Base-by-base conservation (phyloP, 1,140 invertebrate genomes). In the Drosophila kohkoa region DNA sequence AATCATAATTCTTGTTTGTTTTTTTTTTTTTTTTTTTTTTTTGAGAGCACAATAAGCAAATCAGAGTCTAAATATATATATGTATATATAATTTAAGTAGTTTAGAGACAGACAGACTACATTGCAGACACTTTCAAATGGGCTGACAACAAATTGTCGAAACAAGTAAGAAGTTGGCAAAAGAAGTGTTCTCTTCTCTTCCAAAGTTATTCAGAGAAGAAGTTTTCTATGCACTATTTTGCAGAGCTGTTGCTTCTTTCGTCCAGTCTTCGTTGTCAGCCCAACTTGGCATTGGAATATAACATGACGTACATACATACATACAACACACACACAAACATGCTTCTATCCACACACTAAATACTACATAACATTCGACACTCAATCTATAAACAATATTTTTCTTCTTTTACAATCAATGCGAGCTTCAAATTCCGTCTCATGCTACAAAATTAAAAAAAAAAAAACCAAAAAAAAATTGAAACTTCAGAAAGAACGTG, bases 31-130 rank as follows among this genome's bases (percentile, higher is more conserved):
- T 71, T 77, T 89, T 81, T 83, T 85, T 25, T 69, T 82, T 79
- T 82, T 77, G 78, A 79, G 85, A 89, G 85, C 85, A 80, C 72
- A 66, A 25, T 85, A 76, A 88, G 77, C 69, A 63, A 62, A 30
- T 65, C 52, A 48, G 77, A 78, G 67, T 70, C 67, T 65, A 72
- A 82, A 78, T 72, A 68, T 62, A 32, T 73, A 62, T 55, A 55
- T n/a, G 35, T 3, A 55, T 54, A 54, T 67, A 75, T 69, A 58
- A 65, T 88, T 75, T 88, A 87, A 87, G 82, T 88, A 88, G 70
- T 68, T 60, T 77, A 77, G 63, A 35, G 65, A 82, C 52, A 54
- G 51, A 54, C 51, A 54, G 51, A 54, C 51, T 51, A 32, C 30
- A 54, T 25, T 32, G n/a, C 30, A 83, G 48, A 77, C 30, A 57